phyloP scores from a whole-genome alignment of 2,888 invertebrate genomes.

The Deilephila elpenor region DNA sequence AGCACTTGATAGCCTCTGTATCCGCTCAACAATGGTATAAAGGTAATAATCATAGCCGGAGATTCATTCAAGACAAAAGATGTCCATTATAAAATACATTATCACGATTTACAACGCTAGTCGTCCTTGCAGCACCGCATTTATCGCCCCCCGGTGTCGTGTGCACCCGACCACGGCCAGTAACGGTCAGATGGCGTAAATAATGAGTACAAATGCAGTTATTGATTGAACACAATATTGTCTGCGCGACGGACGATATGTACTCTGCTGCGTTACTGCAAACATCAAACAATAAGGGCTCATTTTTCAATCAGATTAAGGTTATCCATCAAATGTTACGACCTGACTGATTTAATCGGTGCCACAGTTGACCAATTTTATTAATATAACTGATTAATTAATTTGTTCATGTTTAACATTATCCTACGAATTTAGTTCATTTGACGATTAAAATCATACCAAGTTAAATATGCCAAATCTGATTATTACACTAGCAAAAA shows the following conservation, averaged over 20 bases:
- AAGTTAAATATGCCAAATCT: background rate
- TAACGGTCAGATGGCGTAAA: constrained; percentile 49
- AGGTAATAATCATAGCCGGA: constrained; percentile 29
- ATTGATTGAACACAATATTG: constrained; percentile 37
- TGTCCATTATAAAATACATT: constrained; percentile 44
- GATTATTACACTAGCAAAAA: background rate
- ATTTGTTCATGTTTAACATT: too few relatives aligned
- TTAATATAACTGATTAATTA: too few relatives aligned
- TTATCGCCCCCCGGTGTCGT: constrained; percentile 45
- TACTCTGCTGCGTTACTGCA: background rate
- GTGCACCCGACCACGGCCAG: constrained; percentile 44
- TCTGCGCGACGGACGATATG: background rate
- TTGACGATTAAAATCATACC: background rate
- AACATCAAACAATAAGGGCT: too few relatives aligned
- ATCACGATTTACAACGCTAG: constrained; percentile 41
- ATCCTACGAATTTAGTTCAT: too few relatives aligned
- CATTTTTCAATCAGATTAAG: too few relatives aligned
- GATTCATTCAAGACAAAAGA: constrained; percentile 44
- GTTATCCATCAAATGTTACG: too few relatives aligned
- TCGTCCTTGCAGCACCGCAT: constrained; percentile 41
- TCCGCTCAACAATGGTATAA: constrained; percentile 38
- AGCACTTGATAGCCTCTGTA: constrained; percentile 20
- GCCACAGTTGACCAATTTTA: too few relatives aligned
- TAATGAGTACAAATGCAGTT: constrained; percentile 44
- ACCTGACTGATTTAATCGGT: too few relatives aligned